These are phyloP conservation scores for Netelia virgata DNA, from an alignment of 2,888 invertebrate genomes.

Conservation along the genomic window DNA sequence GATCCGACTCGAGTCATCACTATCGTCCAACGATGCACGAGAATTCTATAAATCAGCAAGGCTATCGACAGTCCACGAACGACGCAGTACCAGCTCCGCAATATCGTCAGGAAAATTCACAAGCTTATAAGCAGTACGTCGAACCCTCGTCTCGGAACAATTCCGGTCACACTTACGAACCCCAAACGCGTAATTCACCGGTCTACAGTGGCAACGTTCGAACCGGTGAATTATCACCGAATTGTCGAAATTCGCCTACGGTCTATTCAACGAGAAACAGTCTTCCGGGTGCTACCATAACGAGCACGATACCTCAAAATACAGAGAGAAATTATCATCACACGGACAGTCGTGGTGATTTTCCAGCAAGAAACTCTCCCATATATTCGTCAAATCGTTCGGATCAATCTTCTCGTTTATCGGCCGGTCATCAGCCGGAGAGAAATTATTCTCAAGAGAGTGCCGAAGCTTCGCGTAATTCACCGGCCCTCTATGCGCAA, in stretches of 20 bases:
- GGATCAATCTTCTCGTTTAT: slow-evolving; percentile 73
- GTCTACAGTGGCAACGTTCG: slow-evolving; percentile 73
- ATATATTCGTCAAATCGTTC: slow-evolving; percentile 79
- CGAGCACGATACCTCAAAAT: slow-evolving; percentile 64
- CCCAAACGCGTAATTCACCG: slow-evolving; percentile 78
- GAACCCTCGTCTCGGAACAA: slow-evolving; percentile 73
- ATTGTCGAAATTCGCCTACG: slow-evolving; percentile 75
- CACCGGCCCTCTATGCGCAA: slow-evolving; percentile 71
- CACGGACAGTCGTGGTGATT: slow-evolving; percentile 72
- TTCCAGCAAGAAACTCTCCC: slow-evolving; percentile 76
- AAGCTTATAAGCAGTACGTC: slow-evolving; percentile 78
- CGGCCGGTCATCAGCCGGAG: slow-evolving; percentile 72
- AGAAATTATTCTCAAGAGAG: slow-evolving; percentile 72
- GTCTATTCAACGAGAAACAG: slow-evolving; percentile 66
- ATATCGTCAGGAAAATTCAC: slow-evolving; percentile 77
- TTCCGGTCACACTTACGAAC: slow-evolving; percentile 75
- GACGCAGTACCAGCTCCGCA: slow-evolving; percentile 74
- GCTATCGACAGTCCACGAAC: slow-evolving; percentile 75
- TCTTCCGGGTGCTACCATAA: slow-evolving; percentile 65
- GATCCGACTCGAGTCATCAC: slow-evolving; percentile 78
- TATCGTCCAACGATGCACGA: slow-evolving; percentile 77
- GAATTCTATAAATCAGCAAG: slow-evolving; percentile 69
- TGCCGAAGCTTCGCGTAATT: slow-evolving; percentile 72
- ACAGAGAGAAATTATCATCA: slow-evolving; percentile 62
- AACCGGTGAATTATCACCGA: slow-evolving; percentile 71